phyloP scores from a whole-genome alignment of 2,113 vertebrate species.

The Buteo buteo region DNA sequence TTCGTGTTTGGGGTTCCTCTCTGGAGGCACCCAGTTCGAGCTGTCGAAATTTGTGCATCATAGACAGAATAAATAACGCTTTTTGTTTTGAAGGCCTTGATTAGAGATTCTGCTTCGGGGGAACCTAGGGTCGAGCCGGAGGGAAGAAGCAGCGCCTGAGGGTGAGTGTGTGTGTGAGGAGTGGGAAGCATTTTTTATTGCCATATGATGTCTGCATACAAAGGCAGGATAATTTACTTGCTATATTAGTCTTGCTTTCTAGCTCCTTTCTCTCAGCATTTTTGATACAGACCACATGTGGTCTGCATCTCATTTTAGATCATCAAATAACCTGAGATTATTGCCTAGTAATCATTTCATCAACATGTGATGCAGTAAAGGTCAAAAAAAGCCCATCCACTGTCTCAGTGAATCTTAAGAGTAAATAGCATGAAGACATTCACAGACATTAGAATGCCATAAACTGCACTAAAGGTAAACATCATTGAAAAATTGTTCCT shows the following conservation, averaged over 20 bases:
- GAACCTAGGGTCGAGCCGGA: too few relatives aligned
- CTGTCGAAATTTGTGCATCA: too few relatives aligned
- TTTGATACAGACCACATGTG: neutral
- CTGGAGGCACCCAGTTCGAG: too few relatives aligned
- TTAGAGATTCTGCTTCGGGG: too few relatives aligned
- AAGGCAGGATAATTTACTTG: slow-evolving; percentile 34
- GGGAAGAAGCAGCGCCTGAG: too few relatives aligned
- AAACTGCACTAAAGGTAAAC: neutral
- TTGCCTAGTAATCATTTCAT: neutral
- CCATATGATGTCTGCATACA: slow-evolving; percentile 30
- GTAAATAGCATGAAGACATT: neutral
- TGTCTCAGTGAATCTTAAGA: neutral
- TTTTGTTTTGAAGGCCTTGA: too few relatives aligned
- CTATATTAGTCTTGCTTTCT: neutral
- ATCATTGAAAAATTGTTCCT: neutral
- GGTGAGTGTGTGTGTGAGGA: too few relatives aligned
- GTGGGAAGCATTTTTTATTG: slow-evolving; percentile 18
- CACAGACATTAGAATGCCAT: neutral
- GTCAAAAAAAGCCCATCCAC: neutral
- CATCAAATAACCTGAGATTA: neutral
- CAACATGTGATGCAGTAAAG: neutral
- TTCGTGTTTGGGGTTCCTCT: too few relatives aligned
- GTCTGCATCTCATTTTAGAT: neutral
- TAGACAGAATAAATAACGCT: too few relatives aligned
- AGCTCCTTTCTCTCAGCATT: neutral